Base-by-base conservation (phyloP, 2,797 vertebrate genomes). In the Phrynocephalus vlangalii region DNA sequence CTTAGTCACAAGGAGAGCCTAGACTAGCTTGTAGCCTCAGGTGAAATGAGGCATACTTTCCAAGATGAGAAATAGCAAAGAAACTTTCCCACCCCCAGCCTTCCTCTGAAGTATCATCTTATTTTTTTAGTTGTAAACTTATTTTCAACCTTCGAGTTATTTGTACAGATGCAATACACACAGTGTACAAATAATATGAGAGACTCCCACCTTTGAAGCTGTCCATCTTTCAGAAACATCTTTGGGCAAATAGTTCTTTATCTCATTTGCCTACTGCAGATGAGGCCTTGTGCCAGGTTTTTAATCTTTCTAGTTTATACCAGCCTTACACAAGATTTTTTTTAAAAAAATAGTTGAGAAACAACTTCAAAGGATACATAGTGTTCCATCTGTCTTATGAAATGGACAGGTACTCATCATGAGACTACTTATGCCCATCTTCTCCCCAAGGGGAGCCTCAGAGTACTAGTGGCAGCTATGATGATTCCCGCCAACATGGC, bases 1-100 rank as follows among this genome's bases (percentile, higher is more conserved):
- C 90, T 92, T 87, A 80, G 89, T 91, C 93, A 91, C 82, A 89
- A 89, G 90, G 63, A 85, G 89, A 90, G 89, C 90, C 87, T 94
- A 82, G 86, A 84, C n/a, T 22, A 84, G 87, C 85, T 84, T 88
- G 83, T 87, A 91, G 90, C 87, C 91, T 88, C 88, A 92, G 90
- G 91, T 95, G 48, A 89, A 89, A 85, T 86, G 56, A 78, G 87
- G 82, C 87, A 79, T 86, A 91, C 86, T 93, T 92, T 82, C 89
- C 66, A 80, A 86, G 44, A 86, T 87, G 90, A 91, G 88, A 93
- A 92, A 84, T 8, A 85, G 90, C 0, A 8, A n/a, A 84, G 24
- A 52, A 92, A n/a, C 22, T 56, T 67, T 63, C n/a, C 18, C 9
- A 20, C 24, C 10, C 4, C 33, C 7, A 20, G 4, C 15, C 38